Percentiles rank a stretch among this genome's conserved stretches.
phyloP scores from a whole-genome alignment of 2,113 vertebrate species.

The Grammomys surdaster region DNA sequence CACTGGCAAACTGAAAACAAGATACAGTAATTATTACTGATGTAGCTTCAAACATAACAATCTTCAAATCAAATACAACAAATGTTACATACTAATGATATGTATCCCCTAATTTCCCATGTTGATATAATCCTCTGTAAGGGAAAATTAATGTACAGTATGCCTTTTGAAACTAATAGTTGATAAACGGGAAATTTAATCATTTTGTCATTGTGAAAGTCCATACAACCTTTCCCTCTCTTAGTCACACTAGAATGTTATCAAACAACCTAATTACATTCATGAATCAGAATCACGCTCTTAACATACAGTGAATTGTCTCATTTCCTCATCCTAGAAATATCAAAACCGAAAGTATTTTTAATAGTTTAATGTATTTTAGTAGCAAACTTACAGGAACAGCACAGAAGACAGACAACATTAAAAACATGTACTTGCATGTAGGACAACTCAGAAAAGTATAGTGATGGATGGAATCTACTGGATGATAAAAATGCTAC shows the following conservation, averaged over 20 bases:
- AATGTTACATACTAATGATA: not conserved
- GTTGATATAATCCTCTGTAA: not conserved
- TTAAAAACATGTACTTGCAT: constrained; percentile 92
- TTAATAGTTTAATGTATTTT: constrained; percentile 90
- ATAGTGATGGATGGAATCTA: constrained; percentile 87
- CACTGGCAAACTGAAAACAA: not conserved
- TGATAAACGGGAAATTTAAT: no score
- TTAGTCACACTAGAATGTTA: no score
- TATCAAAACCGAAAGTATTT: no score
- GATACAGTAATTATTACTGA: not conserved
- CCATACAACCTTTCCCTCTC: no score
- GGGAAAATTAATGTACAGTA: no score
- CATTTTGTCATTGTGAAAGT: no score
- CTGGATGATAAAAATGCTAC: constrained; percentile 91
- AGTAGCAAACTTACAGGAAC: constrained; percentile 94
- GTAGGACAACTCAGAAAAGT: constrained; percentile 88
- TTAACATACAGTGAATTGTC: no score
- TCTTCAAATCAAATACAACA: not conserved
- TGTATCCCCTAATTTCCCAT: not conserved
- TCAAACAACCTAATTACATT: no score
- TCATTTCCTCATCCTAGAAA: no score
- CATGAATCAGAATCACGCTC: no score
- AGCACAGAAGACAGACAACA: constrained; percentile 93
- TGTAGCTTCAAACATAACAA: not conserved
- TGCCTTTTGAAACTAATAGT: no score